Base-by-base conservation (phyloP, 1,140 invertebrate species). In the Agrypnia vestita region DNA sequence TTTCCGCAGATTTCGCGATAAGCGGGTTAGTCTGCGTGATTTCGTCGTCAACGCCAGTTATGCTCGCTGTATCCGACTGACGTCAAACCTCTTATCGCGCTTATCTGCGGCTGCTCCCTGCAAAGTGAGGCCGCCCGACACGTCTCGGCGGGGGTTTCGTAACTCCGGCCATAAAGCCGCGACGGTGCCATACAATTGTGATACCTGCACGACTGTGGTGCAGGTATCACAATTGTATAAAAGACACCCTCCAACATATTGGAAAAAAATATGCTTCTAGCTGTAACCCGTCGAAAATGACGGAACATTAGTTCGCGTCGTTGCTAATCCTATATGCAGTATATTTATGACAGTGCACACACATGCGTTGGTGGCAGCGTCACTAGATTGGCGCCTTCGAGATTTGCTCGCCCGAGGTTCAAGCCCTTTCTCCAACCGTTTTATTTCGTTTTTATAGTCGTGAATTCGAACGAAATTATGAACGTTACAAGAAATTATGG, bases 51-150 rank as follows among this genome's bases (percentile, higher is more conserved):
- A 51, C 49, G 49, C 49, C 49, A 51, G n/a, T 43, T 25, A 43
- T 64, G 35, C 25, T 35, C 61, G 19, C 11, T 64, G 9, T 7
- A 43, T 43, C 13, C 9, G 13, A 64, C 19, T 64, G 61, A 44
- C 61, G 61, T 25, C 19, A 64, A 10, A 25, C 61, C n/a, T 64
- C 61, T 64, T 64, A 64, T 64, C 35, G 3, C 13, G 61, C 61
- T 64, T 64, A 64, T 64, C 61, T 3, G 21, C 49, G 8, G 3
- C 35, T 25, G 11, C 61, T 64, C 61, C 61, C 49, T 51, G 49
- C 49, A 15, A 51, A 9, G n/a, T 19, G 10, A 4, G 55, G 55
- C 55, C 15, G 25, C 11, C 61, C 19, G 35, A 64, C 25, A 64
- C 21, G 61, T 64, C 25, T 35, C 35, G 61, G 9, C 3, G 21